Percentiles rank a stretch among this genome's conserved stretches.
Conservation (phyloP, 1,140 invertebrate species). For the Pseudomyrmex flavicornis region DNA sequence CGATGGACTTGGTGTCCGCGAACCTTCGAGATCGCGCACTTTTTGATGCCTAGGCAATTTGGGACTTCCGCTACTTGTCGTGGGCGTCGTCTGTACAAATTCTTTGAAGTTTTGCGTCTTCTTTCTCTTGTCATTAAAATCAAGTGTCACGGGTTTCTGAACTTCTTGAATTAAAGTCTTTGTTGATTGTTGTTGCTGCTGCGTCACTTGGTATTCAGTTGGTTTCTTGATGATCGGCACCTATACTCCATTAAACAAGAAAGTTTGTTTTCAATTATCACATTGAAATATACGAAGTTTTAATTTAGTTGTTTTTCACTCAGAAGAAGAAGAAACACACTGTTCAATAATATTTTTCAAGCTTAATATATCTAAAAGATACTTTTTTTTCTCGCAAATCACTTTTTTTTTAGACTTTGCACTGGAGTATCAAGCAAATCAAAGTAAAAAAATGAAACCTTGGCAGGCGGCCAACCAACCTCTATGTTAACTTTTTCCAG, state of each 20-base stretch:
- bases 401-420: not conserved
- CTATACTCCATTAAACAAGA: constrained; percentile 31
- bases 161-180: constrained; percentile 71
- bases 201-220: constrained; percentile 31
- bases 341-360: too few relatives aligned
- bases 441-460: not conserved
- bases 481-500: constrained; percentile 84
- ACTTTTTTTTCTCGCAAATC: not conserved
- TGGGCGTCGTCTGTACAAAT: constrained; percentile 77
- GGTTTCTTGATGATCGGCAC: constrained; percentile 69
- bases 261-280: too few relatives aligned
- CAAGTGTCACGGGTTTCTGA: constrained; percentile 81
- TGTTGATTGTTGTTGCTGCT: constrained; percentile 31
- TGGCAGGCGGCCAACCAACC: constrained; percentile 68
- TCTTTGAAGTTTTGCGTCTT: constrained; percentile 80
- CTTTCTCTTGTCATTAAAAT: constrained; percentile 81
- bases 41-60: constrained; percentile 83
- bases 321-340: not conserved
- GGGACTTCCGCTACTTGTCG: constrained; percentile 75
- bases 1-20: constrained; percentile 86
- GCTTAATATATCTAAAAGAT: not conserved
- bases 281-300: not conserved
- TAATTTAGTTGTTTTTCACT: constrained; percentile 9
- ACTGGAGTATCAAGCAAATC: not conserved
- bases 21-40: constrained; percentile 82